Conservation (phyloP, 2,113 vertebrate species). For the Pygoscelis adeliae region DNA sequence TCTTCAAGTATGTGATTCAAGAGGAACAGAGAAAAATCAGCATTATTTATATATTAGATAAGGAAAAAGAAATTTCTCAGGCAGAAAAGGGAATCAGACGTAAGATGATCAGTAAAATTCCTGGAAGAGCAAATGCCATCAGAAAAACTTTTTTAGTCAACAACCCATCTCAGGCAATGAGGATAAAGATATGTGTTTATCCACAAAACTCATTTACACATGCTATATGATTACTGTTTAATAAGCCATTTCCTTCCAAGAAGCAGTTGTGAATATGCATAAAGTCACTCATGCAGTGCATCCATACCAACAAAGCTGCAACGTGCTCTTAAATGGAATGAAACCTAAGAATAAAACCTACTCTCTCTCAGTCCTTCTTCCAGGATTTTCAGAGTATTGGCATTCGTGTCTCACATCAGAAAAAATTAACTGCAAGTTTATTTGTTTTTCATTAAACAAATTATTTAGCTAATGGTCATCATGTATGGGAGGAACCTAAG, state of each 20-base stretch:
- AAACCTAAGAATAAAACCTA: not conserved
- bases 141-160: not conserved
- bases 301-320: not conserved
- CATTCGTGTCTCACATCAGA: not conserved
- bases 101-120: not conserved
- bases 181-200: not conserved
- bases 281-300: constrained; percentile 2
- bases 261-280: constrained; percentile 33
- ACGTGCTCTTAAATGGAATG: not conserved
- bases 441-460: not conserved
- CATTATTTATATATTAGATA: not conserved
- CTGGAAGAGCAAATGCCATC: not conserved
- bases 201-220: not conserved
- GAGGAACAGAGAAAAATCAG: not conserved
- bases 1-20: not conserved
- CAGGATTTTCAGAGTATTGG: not conserved
- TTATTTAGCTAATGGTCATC: not conserved
- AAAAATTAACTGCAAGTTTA: not conserved
- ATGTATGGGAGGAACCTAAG: not conserved
- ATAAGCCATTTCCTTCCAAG: constrained; percentile 20
- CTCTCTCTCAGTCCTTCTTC: not conserved
- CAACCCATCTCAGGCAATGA: not conserved
- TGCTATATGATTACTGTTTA: constrained; percentile 19
- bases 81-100: not conserved
- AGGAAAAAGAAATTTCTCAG: not conserved